Conservation (phyloP, 2,888 invertebrate genomes). For the Tipula vernalis region DNA sequence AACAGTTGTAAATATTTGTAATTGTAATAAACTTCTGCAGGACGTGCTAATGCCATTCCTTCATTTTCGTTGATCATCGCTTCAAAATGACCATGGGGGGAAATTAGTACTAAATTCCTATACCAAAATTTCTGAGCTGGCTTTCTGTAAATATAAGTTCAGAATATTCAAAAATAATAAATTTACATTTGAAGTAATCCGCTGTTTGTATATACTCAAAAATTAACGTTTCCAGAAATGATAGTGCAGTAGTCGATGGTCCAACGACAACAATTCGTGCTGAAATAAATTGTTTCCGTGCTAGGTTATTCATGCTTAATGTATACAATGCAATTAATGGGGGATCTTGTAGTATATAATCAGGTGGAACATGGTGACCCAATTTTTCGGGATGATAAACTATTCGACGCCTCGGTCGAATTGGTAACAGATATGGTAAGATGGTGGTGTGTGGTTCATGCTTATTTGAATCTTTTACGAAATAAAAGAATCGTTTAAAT, state of each 20-base stretch:
- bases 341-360: constrained; percentile 10
- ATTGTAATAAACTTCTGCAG: constrained; percentile 28
- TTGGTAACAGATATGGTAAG: constrained; percentile 14
- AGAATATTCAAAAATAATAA: constrained; percentile 14
- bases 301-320: constrained; percentile 26
- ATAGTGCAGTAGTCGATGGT: constrained; percentile 45
- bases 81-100: constrained; percentile 44
- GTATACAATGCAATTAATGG: constrained; percentile 29
- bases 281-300: constrained; percentile 36
- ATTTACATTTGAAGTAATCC: background rate
- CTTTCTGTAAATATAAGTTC: constrained; percentile 24
- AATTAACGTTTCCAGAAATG: constrained; percentile 46
- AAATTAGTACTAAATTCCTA: constrained; percentile 56
- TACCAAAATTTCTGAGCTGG: constrained; percentile 42
- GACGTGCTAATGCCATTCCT: constrained; percentile 24
- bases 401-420: constrained; percentile 12
- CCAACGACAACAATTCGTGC: constrained; percentile 48
- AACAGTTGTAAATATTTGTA: constrained; percentile 43
- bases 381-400: background rate
- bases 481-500: constrained; percentile 36
- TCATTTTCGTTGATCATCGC: background rate
- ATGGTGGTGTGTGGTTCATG: constrained; percentile 32
- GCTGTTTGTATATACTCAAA: constrained; percentile 33
- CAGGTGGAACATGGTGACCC: constrained; percentile 13
- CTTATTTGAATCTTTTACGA: constrained; percentile 20